Base-by-base conservation (phyloP, 2,888 invertebrate species). In the Augochlorella aurata region DNA sequence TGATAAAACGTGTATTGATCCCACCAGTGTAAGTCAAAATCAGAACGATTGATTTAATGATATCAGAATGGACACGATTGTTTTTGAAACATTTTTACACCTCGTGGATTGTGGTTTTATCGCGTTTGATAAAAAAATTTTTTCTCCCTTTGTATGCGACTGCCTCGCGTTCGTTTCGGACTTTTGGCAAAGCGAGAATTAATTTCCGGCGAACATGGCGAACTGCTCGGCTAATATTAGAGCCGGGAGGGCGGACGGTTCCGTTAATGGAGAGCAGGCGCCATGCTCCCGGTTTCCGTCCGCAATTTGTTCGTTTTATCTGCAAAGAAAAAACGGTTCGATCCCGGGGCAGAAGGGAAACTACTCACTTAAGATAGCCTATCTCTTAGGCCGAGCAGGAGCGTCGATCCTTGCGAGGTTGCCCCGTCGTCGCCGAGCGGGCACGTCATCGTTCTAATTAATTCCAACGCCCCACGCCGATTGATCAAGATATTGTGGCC, bases 371-470 rank as follows among this genome's bases (percentile, higher is more conserved):
- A 85, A 88, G 88, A 88, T 88, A 87, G 81, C 38, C 72, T 86
- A 87, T 87, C 88, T 78, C 54, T 14, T 14, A 58, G 54, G 73
- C 45, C 72, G 69, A 29, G 70, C 79, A 67, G 79, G 75, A 78
- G 73, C 77, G 63, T 77, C 82, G 77, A 71, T 76, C 78, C 74
- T 71, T 75, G 67, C 66, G 66, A 72, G 49, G 38, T 45, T 74
- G 77, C 72, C 50, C 71, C 74, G 47, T 52, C 79, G 61, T 65
- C 66, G 47, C 61, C 78, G 52, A 72, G 52, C 75, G 85, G 87
- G 89, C 90, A 88, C 89, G 89, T 91, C 91, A 90, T 90, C 90
- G 86, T 90, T 89, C 90, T 92, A 92, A 92, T 92, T 91, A 91
- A 92, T 92, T 92, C 90, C 87, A 90, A 87, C 90, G 90, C 85